These are phyloP conservation scores for Psittacus erithacus DNA, from an alignment of 2,113 vertebrate genomes.

Conservation along the genomic window DNA sequence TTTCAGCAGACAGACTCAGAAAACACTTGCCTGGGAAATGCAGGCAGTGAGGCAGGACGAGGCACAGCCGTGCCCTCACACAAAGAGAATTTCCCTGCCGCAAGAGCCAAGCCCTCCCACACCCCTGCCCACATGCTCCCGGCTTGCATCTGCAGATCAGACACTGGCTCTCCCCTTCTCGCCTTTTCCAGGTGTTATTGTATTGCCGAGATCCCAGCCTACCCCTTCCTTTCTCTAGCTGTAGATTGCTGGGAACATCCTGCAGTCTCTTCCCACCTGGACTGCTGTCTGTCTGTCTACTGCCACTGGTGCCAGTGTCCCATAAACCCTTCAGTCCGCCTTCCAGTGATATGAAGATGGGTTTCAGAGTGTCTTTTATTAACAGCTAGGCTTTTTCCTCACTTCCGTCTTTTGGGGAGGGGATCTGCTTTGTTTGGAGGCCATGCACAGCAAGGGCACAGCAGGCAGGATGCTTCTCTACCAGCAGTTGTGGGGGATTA, in stretches of 20 bases:
- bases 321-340: background rate
- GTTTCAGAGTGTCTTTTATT: background rate
- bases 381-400: background rate
- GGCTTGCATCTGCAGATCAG: background rate
- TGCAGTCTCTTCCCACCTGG: background rate
- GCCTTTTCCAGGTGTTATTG: background rate
- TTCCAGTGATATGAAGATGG: background rate
- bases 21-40: background rate
- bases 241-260: background rate
- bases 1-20: background rate
- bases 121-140: background rate
- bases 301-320: background rate
- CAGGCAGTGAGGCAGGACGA: background rate
- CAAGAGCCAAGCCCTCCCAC: constrained; percentile 15
- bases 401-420: background rate
- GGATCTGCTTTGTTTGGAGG: background rate
- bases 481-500: background rate
- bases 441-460: background rate
- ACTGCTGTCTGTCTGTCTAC: background rate
- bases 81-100: background rate
- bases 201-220: background rate
- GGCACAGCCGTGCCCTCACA: background rate
- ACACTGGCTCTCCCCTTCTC: background rate
- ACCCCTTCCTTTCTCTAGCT: background rate
- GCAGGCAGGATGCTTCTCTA: background rate